A percentile compares a stretch with the other conserved stretches of the same genome.
phyloP scores from a whole-genome alignment of 2,113 vertebrate species.

The Benitochromis conjunctus region DNA sequence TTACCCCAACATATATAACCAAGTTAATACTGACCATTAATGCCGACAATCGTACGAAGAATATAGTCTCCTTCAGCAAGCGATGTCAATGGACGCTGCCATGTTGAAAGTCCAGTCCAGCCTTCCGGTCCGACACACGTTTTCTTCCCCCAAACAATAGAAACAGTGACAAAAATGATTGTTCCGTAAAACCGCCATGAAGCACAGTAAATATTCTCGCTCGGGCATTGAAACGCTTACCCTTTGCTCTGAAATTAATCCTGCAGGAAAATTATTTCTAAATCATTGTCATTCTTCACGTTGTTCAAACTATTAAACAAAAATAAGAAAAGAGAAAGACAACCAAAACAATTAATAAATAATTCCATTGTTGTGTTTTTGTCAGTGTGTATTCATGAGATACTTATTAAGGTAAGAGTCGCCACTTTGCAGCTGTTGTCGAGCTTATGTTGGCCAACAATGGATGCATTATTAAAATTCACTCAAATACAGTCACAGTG shows the following conservation, averaged over 20 bases:
- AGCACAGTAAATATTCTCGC: neutral
- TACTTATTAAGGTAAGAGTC: neutral
- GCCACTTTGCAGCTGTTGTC: neutral
- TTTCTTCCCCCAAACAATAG: neutral
- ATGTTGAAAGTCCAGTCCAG: slow-evolving; percentile 20
- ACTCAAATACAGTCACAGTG: neutral
- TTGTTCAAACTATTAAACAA: neutral
- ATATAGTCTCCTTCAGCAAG: slow-evolving; percentile 61
- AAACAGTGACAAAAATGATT: rapidly evolving
- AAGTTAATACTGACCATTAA: neutral
- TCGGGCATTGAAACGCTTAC: neutral
- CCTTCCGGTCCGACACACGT: slow-evolving; percentile 20
- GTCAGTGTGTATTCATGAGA: neutral
- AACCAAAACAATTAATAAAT: neutral
- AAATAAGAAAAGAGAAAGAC: neutral
- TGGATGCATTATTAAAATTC: neutral
- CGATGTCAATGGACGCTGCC: slow-evolving; percentile 1
- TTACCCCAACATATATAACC: rapidly evolving
- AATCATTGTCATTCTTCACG: neutral
- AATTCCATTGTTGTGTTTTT: too few relatives aligned
- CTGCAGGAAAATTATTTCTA: rapidly evolving
- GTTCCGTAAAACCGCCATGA: neutral
- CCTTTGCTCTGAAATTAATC: too few relatives aligned
- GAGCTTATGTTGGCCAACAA: neutral
- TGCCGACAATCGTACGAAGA: neutral